phyloP scores from a whole-genome alignment of 2,888 invertebrate genomes.

The Aporophyla lueneburgensis region DNA sequence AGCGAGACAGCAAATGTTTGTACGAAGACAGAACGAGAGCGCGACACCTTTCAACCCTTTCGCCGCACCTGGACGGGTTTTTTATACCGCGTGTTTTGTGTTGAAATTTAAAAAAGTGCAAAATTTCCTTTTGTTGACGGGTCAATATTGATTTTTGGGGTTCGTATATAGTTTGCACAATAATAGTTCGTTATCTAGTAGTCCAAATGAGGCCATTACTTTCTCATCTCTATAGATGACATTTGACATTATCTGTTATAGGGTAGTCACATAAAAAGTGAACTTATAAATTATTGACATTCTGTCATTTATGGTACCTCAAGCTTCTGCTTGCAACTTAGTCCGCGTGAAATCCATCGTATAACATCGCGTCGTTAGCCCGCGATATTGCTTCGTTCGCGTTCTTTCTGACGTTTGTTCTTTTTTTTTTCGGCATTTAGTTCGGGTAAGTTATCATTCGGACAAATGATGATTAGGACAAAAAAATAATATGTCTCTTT shows the following conservation, averaged over 20 bases:
- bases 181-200: constrained; percentile 86
- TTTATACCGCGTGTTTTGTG: constrained; percentile 78
- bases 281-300: constrained; percentile 25
- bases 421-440: too few relatives aligned
- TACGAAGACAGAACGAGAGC: constrained; percentile 72
- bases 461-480: too few relatives aligned
- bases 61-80: constrained; percentile 87
- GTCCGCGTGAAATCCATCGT: too few relatives aligned
- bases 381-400: too few relatives aligned
- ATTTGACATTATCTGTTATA: constrained; percentile 63
- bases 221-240: constrained; percentile 73
- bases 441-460: too few relatives aligned
- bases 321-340: too few relatives aligned
- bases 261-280: constrained; percentile 25
- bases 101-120: constrained; percentile 88
- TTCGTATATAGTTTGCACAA: constrained; percentile 79
- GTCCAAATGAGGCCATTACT: constrained; percentile 85
- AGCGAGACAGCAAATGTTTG: constrained; percentile 73
- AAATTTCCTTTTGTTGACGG: constrained; percentile 84
- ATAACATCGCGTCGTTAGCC: too few relatives aligned
- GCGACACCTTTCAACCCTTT: constrained; percentile 83
- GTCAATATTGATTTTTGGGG: constrained; percentile 89
- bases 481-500: too few relatives aligned
- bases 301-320: background rate
- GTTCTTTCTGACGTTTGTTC: too few relatives aligned